Conservation (phyloP, 2,113 vertebrate species). For the Anseranas semipalmata region DNA sequence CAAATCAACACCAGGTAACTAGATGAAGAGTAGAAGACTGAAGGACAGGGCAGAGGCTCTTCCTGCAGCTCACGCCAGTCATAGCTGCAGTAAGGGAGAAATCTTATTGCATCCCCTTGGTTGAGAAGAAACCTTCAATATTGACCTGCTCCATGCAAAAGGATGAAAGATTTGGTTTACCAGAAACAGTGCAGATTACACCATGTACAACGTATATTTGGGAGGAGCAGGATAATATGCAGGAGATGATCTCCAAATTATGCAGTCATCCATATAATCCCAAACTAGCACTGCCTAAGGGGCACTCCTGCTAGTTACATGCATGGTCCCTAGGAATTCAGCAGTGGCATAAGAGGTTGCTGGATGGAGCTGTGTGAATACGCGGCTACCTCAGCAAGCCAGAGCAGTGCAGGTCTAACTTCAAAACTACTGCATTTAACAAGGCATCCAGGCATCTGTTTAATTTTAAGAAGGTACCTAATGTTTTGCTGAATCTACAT, state of each 20-base stretch:
- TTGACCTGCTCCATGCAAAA: not conserved
- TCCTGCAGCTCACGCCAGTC: not conserved
- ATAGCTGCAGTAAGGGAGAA: not conserved
- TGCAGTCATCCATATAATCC: not conserved
- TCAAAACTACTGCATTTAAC: not conserved
- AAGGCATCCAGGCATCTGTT: not conserved
- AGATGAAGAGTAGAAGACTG: not conserved
- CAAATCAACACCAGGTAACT: conserved; percentile 14
- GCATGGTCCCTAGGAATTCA: not conserved
- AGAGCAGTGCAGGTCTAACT: not conserved
- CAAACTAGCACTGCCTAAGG: not conserved
- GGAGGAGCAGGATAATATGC: not conserved
- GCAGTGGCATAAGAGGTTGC: not conserved
- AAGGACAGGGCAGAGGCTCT: not conserved
- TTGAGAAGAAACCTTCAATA: not conserved
- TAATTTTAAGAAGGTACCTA: not conserved
- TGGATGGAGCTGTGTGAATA: not conserved
- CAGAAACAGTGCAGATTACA: not conserved
- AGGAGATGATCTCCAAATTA: not conserved
- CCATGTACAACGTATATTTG: not conserved
- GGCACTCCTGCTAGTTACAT: not conserved
- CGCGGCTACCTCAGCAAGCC: not conserved
- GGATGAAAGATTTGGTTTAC: not conserved
- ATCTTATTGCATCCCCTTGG: not conserved
- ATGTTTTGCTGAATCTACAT: not conserved